Conservation (phyloP, 2,888 invertebrate genomes). For the Athrips mouffetella region DNA sequence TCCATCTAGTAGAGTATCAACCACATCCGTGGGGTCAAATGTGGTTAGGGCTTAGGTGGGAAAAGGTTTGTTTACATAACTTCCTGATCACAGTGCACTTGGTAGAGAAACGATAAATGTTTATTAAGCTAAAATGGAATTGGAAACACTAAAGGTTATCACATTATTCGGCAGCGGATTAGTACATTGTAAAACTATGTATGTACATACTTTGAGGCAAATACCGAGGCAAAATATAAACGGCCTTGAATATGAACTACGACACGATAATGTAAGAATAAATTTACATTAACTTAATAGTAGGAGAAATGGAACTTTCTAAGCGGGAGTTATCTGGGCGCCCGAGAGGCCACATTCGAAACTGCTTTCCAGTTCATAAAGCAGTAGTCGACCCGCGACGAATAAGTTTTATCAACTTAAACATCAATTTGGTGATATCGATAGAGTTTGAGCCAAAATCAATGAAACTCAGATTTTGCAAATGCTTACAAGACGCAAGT, state of each 20-base stretch:
- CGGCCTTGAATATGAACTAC: constrained; percentile 56
- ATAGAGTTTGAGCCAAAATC: not conserved
- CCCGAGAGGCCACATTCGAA: constrained; percentile 26
- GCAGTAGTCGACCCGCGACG: constrained; percentile 20
- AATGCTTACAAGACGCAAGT: not conserved
- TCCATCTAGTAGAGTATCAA: constrained; percentile 26
- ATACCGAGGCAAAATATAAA: constrained; percentile 28
- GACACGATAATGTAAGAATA: constrained; percentile 40
- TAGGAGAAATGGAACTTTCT: constrained; percentile 61
- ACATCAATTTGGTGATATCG: constrained; percentile 3
- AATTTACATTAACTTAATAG: constrained; percentile 53
- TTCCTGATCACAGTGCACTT: not conserved
- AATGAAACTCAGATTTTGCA: not conserved
- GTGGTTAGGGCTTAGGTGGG: constrained; percentile 9
- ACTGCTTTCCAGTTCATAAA: constrained; percentile 39
- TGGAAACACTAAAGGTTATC: no score
- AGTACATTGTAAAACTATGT: not conserved
- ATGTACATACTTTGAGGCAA: constrained; percentile 14
- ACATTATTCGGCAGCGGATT: no score
- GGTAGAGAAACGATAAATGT: no score
- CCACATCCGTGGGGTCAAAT: constrained; percentile 43
- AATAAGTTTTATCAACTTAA: constrained; percentile 7
- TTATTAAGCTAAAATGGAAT: no score
- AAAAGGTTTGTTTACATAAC: not conserved
- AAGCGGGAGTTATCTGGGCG: constrained; percentile 39